phyloP scores from a whole-genome alignment of 2,888 invertebrate species.

The Diaprepes abbreviatus region DNA sequence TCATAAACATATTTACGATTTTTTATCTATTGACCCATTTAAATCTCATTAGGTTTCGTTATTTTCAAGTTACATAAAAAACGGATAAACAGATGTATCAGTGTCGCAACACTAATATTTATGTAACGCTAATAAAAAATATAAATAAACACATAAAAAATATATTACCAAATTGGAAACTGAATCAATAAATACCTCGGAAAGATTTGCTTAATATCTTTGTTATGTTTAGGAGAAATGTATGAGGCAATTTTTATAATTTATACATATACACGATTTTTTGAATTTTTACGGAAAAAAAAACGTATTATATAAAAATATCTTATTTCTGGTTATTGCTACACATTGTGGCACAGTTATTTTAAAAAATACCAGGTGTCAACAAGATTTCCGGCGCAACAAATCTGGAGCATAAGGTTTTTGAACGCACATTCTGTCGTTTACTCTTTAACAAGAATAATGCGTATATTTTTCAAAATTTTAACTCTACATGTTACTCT shows the following conservation, averaged over 20 bases:
- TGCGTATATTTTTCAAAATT: no score
- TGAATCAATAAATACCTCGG: constrained; percentile 40
- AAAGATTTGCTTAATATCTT: constrained; percentile 30
- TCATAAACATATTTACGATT: constrained; percentile 35
- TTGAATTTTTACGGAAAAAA: no score
- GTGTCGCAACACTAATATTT: constrained; percentile 43
- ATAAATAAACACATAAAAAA: constrained; percentile 47
- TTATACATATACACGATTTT: neutral
- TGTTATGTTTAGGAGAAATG: constrained; percentile 30
- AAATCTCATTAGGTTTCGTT: constrained; percentile 40
- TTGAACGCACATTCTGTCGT: no score
- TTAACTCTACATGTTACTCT: no score
- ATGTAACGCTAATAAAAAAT: constrained; percentile 47
- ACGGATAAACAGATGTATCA: constrained; percentile 45
- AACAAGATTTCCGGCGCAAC: no score
- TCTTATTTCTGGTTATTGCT: no score
- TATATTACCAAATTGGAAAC: constrained; percentile 39
- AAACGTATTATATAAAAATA: no score
- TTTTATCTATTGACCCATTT: constrained; percentile 45
- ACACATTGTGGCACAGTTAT: no score
- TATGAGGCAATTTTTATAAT: constrained; percentile 12
- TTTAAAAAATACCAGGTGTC: no score
- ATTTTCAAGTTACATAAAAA: constrained; percentile 47
- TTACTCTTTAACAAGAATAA: no score
- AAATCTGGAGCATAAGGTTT: no score